phyloP scores from a whole-genome alignment of 1,140 invertebrate genomes.

The Riptortus pedestris region DNA sequence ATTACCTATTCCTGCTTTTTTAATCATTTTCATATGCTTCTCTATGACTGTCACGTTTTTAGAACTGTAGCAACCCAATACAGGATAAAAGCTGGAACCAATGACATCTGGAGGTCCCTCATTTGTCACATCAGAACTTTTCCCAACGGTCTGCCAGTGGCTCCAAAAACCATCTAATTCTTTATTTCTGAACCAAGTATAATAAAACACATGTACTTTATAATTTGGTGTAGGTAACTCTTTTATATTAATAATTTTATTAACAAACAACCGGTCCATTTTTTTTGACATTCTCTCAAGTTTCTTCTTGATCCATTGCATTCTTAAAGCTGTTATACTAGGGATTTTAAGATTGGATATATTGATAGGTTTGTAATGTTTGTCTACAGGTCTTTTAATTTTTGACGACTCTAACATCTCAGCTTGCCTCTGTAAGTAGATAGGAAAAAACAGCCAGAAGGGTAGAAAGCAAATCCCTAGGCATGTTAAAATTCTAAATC shows the following conservation, averaged over 20 bases:
- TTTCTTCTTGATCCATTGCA: slow-evolving; percentile 30
- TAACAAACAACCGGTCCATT: slow-evolving; percentile 25
- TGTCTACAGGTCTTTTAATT: no score
- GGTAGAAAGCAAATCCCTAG: no score
- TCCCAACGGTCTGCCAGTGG: slow-evolving; percentile 42
- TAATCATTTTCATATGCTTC: slow-evolving; percentile 40
- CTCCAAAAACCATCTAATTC: slow-evolving; percentile 38
- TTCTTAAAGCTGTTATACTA: slow-evolving; percentile 27
- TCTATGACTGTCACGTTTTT: slow-evolving; percentile 39
- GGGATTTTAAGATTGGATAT: no score
- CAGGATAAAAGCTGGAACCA: slow-evolving; percentile 41
- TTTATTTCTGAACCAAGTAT: slow-evolving; percentile 42
- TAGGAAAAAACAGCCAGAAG: no score
- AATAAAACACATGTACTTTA: slow-evolving; percentile 44
- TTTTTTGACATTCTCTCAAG: slow-evolving; percentile 30
- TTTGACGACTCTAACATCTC: no score
- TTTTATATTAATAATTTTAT: slow-evolving; percentile 14
- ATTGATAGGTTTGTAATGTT: no score
- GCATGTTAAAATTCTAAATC: no score
- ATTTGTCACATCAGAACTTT: slow-evolving; percentile 40
- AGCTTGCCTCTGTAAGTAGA: no score
- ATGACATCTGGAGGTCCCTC: slow-evolving; percentile 41
- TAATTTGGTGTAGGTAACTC: slow-evolving; percentile 36
- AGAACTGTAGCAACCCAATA: slow-evolving; percentile 43
- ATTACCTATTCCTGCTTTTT: slow-evolving; percentile 38